Conservation (phyloP, 1,140 invertebrate genomes). For the Drosophila ercepeae region DNA sequence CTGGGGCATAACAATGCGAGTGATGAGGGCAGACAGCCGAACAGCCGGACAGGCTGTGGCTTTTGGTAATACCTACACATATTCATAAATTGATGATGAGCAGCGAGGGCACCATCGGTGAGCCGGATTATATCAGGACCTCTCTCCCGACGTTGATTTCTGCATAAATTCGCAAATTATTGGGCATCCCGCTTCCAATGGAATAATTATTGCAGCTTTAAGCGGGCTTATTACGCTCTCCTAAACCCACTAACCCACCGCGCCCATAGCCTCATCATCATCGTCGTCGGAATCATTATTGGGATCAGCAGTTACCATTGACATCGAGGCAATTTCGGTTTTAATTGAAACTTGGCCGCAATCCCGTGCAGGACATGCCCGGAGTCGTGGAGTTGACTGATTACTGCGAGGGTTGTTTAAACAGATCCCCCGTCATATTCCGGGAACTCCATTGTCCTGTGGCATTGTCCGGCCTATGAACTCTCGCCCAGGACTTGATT, state of each 20-base stretch:
- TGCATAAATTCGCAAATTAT: conserved; percentile 69
- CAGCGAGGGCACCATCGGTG: conserved; percentile 35
- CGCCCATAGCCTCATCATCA: conserved; percentile 16
- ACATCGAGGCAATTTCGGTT: conserved; percentile 52
- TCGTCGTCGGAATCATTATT: conserved; percentile 9
- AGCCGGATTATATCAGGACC: conserved; percentile 49
- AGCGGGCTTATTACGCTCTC: conserved; percentile 60
- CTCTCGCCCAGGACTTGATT: conserved; percentile 24
- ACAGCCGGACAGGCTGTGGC: conserved; percentile 3
- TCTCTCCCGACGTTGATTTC: conserved; percentile 3
- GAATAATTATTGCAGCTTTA: conserved; percentile 51
- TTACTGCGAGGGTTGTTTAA: conserved; percentile 42
- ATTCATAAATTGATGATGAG: conserved; percentile 60
- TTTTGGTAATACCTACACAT: conserved; percentile 7
- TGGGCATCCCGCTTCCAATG: conserved; percentile 46
- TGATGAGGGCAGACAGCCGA: conserved; percentile 75
- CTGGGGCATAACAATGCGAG: conserved; percentile 73
- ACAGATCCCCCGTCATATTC: conserved; percentile 31
- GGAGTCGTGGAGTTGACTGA: conserved; percentile 6
- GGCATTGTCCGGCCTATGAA: conserved; percentile 6
- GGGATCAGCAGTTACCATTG: conserved; percentile 50
- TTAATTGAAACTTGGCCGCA: conserved; percentile 55
- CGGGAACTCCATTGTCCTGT: background rate
- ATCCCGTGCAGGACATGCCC: background rate
- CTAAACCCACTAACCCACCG: conserved; percentile 46